Base-by-base conservation (phyloP, 2,888 invertebrate genomes). In the Netelia virgata region DNA sequence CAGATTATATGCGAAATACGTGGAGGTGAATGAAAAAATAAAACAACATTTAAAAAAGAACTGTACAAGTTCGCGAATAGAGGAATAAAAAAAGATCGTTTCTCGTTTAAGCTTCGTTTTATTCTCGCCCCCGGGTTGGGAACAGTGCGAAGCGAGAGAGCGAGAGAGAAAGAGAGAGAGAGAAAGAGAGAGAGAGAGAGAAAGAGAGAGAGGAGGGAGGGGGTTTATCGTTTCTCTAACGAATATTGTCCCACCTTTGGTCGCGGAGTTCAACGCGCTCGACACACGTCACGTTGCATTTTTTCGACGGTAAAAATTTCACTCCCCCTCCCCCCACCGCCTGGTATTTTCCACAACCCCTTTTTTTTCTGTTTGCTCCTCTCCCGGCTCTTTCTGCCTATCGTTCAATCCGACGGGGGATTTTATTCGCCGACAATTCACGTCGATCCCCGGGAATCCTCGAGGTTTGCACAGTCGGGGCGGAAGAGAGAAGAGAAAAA, bases 221-320 rank as follows among this genome's bases (percentile, higher is more conserved):
- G 41, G 59, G 53, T 66, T 74, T 6, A 53, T 14, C 16, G 69
- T 63, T 78, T 43, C 68, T 70, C 74, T 20, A 64, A 59, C 84
- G 78, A 78, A 82, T 82, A 82, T 78, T 84, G 77, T 69, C 69
- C 63, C 55, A 73, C 57, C 70, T 77, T 61, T 47, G 43, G 61
- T 50, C 53, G 43, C 20, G 69, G 61, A 53, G 14, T 53, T 53
- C 16, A 73, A 68, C 41, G 69, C 50, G 68, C 69, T 82, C 55
- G 11, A 53, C 53, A 53, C n/a, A 59, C 57, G 70, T 59, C 43
- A 47, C 69, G 18, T 61, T 61, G 28, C 28, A 28, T 28, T 28
- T 28, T 28, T 28, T 28, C 28, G 28, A 28, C 28, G 28, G 28
- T 28, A 28, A 28, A 28, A 28, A 28, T 28, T 28, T 28, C 28